These are phyloP conservation scores for Belgica antarctica DNA, from an alignment of 2,888 invertebrate genomes.

Conservation along the genomic window DNA sequence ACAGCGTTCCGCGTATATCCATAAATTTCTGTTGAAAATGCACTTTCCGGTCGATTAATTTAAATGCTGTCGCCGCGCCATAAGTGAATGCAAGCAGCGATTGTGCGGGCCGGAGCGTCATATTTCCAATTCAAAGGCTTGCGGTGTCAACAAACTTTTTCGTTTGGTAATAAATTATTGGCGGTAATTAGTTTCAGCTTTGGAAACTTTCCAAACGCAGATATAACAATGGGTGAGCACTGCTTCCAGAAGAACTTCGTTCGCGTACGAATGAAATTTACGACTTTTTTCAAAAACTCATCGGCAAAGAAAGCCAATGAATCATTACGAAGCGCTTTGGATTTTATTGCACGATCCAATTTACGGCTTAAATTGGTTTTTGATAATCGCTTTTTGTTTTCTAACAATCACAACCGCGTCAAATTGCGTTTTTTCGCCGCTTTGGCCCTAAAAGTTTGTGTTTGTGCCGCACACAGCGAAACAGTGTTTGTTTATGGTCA, in stretches of 20 bases:
- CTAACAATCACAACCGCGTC: not conserved
- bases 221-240: too few species aligned
- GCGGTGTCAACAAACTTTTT: conserved; percentile 10
- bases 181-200: too few species aligned
- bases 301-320: too few species aligned
- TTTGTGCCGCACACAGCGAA: not conserved
- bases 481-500: conserved; percentile 16
- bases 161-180: too few species aligned
- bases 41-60: conserved; percentile 30
- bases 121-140: too few species aligned
- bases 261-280: too few species aligned
- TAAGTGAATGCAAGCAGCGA: conserved; percentile 10
- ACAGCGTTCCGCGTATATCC: conserved; percentile 2
- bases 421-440: not conserved
- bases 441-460: not conserved
- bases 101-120: too few species aligned
- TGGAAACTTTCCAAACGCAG: too few species aligned
- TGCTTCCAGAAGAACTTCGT: too few species aligned
- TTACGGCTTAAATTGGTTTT: not conserved
- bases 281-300: too few species aligned
- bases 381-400: not conserved
- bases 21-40: conserved; percentile 26
- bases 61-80: not conserved
- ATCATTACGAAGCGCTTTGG: too few species aligned
- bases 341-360: too few species aligned